These are phyloP conservation scores for Micronisus gabar DNA, from an alignment of 2,113 vertebrate genomes.

Conservation along the genomic window DNA sequence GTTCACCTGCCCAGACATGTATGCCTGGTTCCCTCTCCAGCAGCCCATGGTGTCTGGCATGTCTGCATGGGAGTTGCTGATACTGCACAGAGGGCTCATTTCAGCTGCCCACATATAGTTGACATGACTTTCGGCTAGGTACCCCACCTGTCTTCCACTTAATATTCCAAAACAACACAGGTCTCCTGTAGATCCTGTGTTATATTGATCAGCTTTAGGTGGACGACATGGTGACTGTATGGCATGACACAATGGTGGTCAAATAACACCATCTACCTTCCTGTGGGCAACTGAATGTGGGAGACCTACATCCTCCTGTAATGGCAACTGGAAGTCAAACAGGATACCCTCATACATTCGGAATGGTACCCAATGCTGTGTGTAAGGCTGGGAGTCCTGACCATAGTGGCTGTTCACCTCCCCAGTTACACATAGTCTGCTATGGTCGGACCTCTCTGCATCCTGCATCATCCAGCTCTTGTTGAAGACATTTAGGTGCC, in stretches of 20 bases:
- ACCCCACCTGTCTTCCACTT: neutral
- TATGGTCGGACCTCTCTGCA: neutral
- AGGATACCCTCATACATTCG: neutral
- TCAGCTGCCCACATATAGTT: neutral
- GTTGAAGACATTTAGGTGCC: neutral
- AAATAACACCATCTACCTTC: neutral
- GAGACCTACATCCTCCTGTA: neutral
- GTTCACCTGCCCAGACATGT: neutral
- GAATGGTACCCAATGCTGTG: neutral
- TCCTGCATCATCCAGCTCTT: neutral
- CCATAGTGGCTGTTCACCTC: neutral
- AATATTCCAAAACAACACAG: neutral
- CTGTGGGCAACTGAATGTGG: neutral
- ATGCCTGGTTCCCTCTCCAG: neutral
- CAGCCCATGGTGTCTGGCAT: neutral
- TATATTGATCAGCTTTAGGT: neutral
- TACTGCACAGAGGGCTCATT: neutral
- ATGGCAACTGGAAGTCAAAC: neutral
- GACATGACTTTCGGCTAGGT: neutral
- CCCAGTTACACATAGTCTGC: neutral
- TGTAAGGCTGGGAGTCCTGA: neutral
- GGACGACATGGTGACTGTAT: neutral
- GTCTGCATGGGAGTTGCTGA: accelerated
- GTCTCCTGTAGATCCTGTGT: neutral
- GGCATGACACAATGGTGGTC: neutral